Evolutionary conservation across 2,797 vertebrate genomes (phyloP).

Genomic region (Lacerta agilis): DNA sequence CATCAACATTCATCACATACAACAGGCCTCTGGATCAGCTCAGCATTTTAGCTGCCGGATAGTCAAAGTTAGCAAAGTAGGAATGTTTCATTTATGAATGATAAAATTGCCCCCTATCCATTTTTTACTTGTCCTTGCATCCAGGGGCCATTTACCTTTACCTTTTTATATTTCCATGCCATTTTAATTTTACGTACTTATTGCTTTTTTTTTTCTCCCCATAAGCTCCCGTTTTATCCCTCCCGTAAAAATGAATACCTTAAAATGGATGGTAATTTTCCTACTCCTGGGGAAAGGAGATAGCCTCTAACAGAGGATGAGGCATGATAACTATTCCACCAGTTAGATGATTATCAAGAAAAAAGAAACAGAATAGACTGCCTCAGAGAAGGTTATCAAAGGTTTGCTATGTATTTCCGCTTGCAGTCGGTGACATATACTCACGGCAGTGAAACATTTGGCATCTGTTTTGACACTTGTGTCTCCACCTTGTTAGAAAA

Average conservation of each 20-base stretch:
- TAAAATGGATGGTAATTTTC: not conserved
- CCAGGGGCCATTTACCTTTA: too few relatives aligned
- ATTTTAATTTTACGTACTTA: not conserved
- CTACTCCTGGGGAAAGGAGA: not conserved
- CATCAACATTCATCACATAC: not conserved
- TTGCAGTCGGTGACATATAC: not conserved
- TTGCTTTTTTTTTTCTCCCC: too few relatives aligned
- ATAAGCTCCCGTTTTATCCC: not conserved
- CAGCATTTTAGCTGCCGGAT: not conserved
- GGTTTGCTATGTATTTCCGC: not conserved
- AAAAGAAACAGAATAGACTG: not conserved
- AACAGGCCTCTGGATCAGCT: not conserved
- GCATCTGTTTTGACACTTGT: constrained; percentile 19
- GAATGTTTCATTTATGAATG: not conserved
- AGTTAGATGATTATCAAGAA: not conserved
- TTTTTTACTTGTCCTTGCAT: not conserved
- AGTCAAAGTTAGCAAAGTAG: not conserved
- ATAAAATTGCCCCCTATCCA: not conserved
- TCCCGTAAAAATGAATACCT: too few relatives aligned
- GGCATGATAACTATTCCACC: not conserved
- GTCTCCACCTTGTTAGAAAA: not conserved
- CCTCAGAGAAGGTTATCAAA: not conserved
- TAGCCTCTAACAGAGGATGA: not conserved
- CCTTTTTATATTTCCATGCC: not conserved
- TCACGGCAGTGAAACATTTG: not conserved